Conservation (phyloP, 2,888 invertebrate species). For the Trilocha varians region DNA sequence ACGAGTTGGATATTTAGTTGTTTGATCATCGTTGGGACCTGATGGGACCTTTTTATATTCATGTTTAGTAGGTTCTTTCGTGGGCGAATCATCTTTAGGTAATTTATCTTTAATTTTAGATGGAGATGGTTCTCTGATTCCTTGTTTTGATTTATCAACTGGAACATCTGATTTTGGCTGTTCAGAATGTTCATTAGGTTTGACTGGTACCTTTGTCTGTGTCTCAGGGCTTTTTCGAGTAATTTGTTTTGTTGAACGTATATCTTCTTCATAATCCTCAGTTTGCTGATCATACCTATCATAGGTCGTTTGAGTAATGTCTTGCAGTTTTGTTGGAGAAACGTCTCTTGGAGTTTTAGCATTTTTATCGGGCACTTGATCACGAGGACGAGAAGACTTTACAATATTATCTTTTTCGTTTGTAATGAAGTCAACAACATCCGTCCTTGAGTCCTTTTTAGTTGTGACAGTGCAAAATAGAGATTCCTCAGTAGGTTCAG, state of each 20-base stretch:
- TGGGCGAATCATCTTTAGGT: slow-evolving; percentile 6
- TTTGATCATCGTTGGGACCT: not conserved
- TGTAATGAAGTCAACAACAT: slow-evolving; percentile 30
- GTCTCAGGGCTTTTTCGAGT: slow-evolving; percentile 17
- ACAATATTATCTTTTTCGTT: slow-evolving; percentile 29
- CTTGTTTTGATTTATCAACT: slow-evolving; percentile 7
- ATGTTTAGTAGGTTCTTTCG: slow-evolving; percentile 8
- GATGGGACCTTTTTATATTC: not conserved
- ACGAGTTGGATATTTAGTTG: not conserved
- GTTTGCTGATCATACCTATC: not conserved
- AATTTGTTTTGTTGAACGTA: not conserved
- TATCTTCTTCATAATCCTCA: slow-evolving; percentile 7
- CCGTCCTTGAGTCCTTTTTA: slow-evolving; percentile 17
- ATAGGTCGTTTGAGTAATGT: slow-evolving; percentile 23
- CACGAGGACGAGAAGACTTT: slow-evolving; percentile 16
- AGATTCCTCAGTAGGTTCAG: slow-evolving; percentile 28
- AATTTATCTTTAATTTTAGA: slow-evolving; percentile 5
- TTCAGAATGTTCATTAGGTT: slow-evolving; percentile 5
- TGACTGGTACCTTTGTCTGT: slow-evolving; percentile 4
- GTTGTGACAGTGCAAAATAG: slow-evolving; percentile 17
- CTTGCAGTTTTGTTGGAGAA: slow-evolving; percentile 39
- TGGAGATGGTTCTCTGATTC: not conserved
- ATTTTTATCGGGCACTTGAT: slow-evolving; percentile 12
- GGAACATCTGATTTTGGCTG: not conserved
- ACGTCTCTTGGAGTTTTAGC: slow-evolving; percentile 22